phyloP scores from a whole-genome alignment of 2,888 invertebrate genomes.

The Autographa pulchrina region DNA sequence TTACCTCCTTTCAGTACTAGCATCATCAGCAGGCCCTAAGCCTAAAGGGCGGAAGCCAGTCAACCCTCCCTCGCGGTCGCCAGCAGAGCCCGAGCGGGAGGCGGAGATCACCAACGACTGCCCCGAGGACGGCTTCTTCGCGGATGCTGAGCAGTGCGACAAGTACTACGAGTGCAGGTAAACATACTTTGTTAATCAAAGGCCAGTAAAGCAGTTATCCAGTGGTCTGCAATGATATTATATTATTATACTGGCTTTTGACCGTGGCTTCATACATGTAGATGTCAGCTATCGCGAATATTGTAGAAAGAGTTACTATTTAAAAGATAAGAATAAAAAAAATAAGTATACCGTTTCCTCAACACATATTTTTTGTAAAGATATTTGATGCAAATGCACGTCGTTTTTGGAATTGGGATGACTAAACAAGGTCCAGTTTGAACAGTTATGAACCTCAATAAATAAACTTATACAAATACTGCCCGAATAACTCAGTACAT shows the following conservation, averaged over 20 bases:
- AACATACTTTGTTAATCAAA: conserved; percentile 52
- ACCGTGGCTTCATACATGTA: too few relatives aligned
- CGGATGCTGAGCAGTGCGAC: conserved; percentile 96
- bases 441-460: not conserved
- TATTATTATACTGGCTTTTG: too few relatives aligned
- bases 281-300: too few relatives aligned
- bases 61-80: conserved; percentile 71
- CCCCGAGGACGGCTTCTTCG: conserved; percentile 96
- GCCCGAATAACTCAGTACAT: conserved; percentile 27
- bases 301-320: too few relatives aligned
- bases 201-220: too few relatives aligned
- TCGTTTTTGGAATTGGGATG: not conserved
- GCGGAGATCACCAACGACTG: conserved; percentile 91
- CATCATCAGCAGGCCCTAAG: conserved; percentile 78
- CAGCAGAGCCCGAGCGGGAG: conserved; percentile 70
- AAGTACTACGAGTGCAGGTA: conserved; percentile 95
- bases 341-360: too few relatives aligned
- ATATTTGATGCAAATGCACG: too few relatives aligned
- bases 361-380: too few relatives aligned
- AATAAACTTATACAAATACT: not conserved
- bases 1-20: conserved; percentile 71
- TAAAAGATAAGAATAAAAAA: too few relatives aligned
- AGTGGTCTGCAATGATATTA: too few relatives aligned
- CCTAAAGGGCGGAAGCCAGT: conserved; percentile 75
- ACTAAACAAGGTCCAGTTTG: not conserved